These are phyloP conservation scores for Ramazzottius varieornatus DNA, from an alignment of 2,888 invertebrate species.

Conservation along the genomic window DNA sequence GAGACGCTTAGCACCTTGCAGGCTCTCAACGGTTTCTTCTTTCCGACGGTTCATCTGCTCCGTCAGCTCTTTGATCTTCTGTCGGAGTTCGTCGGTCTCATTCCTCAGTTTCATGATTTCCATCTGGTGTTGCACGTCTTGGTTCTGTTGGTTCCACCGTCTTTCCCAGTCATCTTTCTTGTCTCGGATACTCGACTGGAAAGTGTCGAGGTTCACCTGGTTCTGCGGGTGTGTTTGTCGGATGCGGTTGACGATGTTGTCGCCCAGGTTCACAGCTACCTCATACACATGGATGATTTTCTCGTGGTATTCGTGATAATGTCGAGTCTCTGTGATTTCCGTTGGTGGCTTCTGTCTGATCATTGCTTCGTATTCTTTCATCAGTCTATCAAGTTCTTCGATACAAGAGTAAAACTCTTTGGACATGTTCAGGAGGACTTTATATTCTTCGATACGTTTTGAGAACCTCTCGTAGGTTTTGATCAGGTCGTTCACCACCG, in stretches of 20 bases:
- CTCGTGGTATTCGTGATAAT: not conserved
- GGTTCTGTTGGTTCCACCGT: not conserved
- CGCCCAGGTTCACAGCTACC: not conserved
- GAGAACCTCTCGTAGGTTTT: constrained; percentile 1
- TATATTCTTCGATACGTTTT: constrained; percentile 4
- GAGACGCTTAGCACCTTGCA: not conserved
- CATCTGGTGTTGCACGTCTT: not conserved
- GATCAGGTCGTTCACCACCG: not conserved
- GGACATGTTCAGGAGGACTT: not conserved
- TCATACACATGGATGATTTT: not conserved
- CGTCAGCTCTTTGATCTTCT: not conserved
- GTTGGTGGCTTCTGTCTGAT: not conserved
- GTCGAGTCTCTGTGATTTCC: not conserved
- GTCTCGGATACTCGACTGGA: not conserved
- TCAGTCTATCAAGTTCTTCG: not conserved
- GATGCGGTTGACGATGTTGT: not conserved
- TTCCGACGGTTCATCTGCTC: not conserved
- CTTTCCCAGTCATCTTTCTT: not conserved
- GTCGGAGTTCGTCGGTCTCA: not conserved
- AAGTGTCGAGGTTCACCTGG: not conserved
- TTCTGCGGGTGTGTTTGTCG: not conserved
- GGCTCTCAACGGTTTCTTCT: not conserved
- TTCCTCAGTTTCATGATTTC: not conserved
- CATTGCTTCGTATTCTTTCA: not conserved
- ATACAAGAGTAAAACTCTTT: not conserved